Conservation (phyloP, 2,888 invertebrate species). For the Nesidiocoris tenuis region DNA sequence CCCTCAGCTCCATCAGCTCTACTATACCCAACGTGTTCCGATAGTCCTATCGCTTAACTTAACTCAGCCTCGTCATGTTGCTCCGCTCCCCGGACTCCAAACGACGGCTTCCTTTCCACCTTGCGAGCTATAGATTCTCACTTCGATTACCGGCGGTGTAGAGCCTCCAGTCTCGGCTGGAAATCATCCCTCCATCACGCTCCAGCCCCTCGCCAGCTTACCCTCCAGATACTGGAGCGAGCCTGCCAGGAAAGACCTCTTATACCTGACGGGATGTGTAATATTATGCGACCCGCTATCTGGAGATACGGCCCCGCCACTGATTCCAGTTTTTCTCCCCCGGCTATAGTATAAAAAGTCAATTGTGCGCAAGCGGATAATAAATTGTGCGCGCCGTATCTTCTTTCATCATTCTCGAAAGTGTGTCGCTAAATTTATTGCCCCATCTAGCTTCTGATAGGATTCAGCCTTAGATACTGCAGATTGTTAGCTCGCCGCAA, state of each 20-base stretch:
- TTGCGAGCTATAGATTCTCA: background rate
- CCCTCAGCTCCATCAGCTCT: background rate
- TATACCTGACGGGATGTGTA: background rate
- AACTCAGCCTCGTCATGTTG: background rate
- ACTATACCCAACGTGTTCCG: no score
- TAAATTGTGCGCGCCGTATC: no score
- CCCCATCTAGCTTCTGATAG: no score
- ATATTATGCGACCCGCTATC: background rate
- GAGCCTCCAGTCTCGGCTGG: background rate
- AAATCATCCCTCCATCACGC: background rate
- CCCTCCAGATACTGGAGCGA: no score
- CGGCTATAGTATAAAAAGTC: no score
- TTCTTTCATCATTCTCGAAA: no score
- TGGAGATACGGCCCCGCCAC: no score
- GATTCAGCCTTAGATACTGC: no score
- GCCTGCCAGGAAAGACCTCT: background rate
- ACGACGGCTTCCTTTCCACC: background rate
- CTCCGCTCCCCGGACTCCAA: background rate
- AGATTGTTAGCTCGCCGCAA: no score
- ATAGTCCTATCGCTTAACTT: background rate
- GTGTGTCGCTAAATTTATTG: no score
- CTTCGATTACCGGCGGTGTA: background rate
- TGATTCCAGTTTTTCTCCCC: no score
- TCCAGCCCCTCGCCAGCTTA: background rate
- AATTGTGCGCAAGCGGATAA: no score